Conservation (phyloP, 2,888 invertebrate genomes). For the Lobophora halterata region DNA sequence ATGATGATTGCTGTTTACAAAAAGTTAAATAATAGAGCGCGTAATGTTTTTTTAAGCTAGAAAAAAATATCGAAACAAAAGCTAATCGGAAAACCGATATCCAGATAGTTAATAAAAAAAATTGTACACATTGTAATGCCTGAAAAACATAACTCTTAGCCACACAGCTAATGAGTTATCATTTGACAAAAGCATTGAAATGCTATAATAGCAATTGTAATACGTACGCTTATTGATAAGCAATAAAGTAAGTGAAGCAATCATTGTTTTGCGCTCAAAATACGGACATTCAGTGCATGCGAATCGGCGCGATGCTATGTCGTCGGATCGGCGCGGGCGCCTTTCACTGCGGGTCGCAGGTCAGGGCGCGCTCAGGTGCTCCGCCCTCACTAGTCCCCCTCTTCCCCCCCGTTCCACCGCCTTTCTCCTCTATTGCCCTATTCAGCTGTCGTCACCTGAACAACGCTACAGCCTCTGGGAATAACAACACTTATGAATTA, state of each 20-base stretch:
- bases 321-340: conserved; percentile 67
- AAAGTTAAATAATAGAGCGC: too few species aligned
- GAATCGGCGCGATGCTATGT: conserved; percentile 62
- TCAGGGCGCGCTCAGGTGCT: conserved; percentile 81
- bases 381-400: conserved; percentile 57
- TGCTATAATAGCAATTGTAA: too few species aligned
- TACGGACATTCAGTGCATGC: conserved; percentile 57
- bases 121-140: too few species aligned
- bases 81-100: too few species aligned
- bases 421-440: conserved; percentile 68
- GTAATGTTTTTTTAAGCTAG: too few species aligned
- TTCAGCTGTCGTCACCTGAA: conserved; percentile 73
- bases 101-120: too few species aligned
- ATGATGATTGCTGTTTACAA: too few species aligned
- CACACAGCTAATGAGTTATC: too few species aligned
- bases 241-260: conserved; percentile 24
- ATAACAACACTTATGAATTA: conserved; percentile 75
- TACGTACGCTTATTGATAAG: neutral
- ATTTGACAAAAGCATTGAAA: too few species aligned
- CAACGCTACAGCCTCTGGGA: conserved; percentile 65
- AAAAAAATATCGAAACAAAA: too few species aligned
- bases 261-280: conserved; percentile 43
- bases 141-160: too few species aligned
- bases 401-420: conserved; percentile 40
- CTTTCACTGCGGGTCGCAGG: conserved; percentile 80